Evolutionary conservation across 1,140 invertebrate genomes (phyloP).

Genomic region (Luehdorfia chinensis): DNA sequence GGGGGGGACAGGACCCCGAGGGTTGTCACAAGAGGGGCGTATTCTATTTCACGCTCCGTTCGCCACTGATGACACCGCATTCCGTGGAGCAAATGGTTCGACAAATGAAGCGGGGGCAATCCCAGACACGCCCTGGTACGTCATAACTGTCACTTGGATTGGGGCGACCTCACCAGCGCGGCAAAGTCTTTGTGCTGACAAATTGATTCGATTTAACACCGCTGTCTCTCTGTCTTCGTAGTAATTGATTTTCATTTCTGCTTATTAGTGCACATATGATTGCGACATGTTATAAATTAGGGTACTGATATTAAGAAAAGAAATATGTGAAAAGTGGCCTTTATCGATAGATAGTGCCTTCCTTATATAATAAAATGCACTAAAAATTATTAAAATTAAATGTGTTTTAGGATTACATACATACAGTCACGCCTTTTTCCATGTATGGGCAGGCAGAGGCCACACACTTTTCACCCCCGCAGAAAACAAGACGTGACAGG

Average conservation of each 20-base stretch:
- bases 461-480: no score
- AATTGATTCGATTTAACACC: slow-evolving; percentile 58
- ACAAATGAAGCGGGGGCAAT: slow-evolving; percentile 69
- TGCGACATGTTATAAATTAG: background rate
- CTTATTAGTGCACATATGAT: slow-evolving; percentile 5
- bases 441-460: no score
- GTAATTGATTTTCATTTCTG: slow-evolving; percentile 17
- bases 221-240: slow-evolving; percentile 20
- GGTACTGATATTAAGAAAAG: no score
- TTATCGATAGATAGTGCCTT: no score
- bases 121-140: slow-evolving; percentile 59
- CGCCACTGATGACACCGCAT: slow-evolving; percentile 71
- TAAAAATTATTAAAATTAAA: no score
- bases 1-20: slow-evolving; percentile 29
- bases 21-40: slow-evolving; percentile 62
- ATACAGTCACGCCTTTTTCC: no score
- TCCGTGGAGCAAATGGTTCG: slow-evolving; percentile 68
- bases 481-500: no score
- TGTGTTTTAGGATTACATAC: no score
- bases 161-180: slow-evolving; percentile 30
- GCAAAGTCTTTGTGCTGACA: slow-evolving; percentile 36
- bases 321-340: no score
- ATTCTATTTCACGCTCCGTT: slow-evolving; percentile 74
- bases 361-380: no score
- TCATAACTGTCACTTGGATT: slow-evolving; percentile 66